These are phyloP conservation scores for Pseudococcus viburni DNA, from an alignment of 2,888 invertebrate genomes.

Conservation along the genomic window DNA sequence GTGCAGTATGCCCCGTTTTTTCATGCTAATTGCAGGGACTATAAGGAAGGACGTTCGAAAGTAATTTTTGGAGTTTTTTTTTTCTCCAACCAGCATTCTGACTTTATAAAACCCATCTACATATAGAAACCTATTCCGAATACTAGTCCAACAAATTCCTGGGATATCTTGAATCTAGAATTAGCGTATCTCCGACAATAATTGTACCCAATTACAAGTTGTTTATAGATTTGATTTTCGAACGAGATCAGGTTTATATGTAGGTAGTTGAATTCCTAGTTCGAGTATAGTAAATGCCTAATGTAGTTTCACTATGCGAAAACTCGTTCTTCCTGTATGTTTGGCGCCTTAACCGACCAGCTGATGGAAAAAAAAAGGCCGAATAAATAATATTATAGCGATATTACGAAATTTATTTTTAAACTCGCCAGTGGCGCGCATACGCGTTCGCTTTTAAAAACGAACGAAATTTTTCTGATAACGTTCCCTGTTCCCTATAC, in stretches of 20 bases:
- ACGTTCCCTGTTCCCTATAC: neutral
- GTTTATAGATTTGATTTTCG: neutral
- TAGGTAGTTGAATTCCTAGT: neutral
- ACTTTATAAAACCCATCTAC: no score
- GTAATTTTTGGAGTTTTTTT: no score
- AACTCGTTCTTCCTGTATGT: neutral
- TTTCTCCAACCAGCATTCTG: no score
- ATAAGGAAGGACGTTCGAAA: no score
- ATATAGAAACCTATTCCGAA: no score
- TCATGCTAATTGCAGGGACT: no score
- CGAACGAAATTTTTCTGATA: neutral
- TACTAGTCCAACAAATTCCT: no score
- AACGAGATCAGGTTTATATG: neutral
- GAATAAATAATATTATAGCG: neutral
- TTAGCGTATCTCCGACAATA: neutral
- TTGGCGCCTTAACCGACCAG: neutral
- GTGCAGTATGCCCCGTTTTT: no score
- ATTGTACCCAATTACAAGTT: neutral
- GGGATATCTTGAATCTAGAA: neutral
- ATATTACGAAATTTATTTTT: conserved; percentile 11
- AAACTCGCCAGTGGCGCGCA: neutral
- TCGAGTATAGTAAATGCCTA: neutral
- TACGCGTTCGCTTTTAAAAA: neutral
- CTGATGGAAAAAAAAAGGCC: neutral
- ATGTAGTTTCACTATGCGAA: neutral